Evolutionary conservation across 2,888 invertebrate species (phyloP).

Genomic region (Leucophenga montana): DNA sequence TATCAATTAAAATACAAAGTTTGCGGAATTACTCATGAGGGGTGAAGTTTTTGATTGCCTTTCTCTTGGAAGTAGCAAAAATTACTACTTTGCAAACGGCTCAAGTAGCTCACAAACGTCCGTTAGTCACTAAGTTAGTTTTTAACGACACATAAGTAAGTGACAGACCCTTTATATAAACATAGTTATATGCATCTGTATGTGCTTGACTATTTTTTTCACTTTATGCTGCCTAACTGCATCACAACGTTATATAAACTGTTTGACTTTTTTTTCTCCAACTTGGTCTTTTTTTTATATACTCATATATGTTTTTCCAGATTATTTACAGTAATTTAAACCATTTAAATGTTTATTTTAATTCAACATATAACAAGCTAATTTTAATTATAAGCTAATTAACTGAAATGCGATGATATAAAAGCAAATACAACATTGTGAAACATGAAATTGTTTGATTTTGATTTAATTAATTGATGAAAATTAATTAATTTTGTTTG

Average conservation of each 20-base stretch:
- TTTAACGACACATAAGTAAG: too few relatives aligned
- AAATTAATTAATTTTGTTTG: slow-evolving; percentile 48
- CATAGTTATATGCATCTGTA: not conserved
- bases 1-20: too few relatives aligned
- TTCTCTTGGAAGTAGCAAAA: too few relatives aligned
- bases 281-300: slow-evolving; percentile 21
- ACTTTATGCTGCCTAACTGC: not conserved
- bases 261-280: not conserved
- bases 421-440: slow-evolving; percentile 23
- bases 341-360: slow-evolving; percentile 56
- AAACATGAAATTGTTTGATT: slow-evolving; percentile 5
- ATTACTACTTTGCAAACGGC: too few relatives aligned
- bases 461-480: slow-evolving; percentile 46
- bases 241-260: not conserved
- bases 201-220: not conserved
- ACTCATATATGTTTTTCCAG: too few relatives aligned
- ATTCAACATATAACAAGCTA: slow-evolving; percentile 42
- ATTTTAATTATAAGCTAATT: slow-evolving; percentile 53
- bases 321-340: slow-evolving; percentile 56
- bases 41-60: too few relatives aligned
- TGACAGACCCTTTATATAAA: not conserved
- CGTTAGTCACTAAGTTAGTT: too few relatives aligned
- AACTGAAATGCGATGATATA: slow-evolving; percentile 41
- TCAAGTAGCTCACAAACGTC: too few relatives aligned
- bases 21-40: too few relatives aligned